A percentile compares a stretch with the other conserved stretches of the same genome.
Conservation (phyloP, 2,888 invertebrate genomes). For the Stictocephala bisonia region DNA sequence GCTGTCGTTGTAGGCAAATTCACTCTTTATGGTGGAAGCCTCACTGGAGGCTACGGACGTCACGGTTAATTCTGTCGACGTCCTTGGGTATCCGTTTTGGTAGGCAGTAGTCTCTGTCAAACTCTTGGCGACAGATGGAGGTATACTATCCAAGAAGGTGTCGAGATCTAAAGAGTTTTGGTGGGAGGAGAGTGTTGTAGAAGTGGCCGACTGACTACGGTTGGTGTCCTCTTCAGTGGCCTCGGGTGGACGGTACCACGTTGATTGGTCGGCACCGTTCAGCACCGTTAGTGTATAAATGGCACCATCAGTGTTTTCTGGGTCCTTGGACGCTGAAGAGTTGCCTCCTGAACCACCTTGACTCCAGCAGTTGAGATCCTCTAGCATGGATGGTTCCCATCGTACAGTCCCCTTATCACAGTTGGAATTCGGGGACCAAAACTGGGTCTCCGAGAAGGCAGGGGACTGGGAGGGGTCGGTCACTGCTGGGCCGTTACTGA, state of each 20-base stretch:
- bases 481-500: slow-evolving; percentile 59
- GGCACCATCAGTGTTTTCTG: slow-evolving; percentile 78
- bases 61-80: slow-evolving; percentile 70
- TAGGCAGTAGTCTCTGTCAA: slow-evolving; percentile 40
- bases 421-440: slow-evolving; percentile 67
- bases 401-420: slow-evolving; percentile 62
- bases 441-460: slow-evolving; percentile 64
- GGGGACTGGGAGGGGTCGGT: slow-evolving; percentile 67
- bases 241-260: slow-evolving; percentile 70
- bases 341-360: slow-evolving; percentile 68
- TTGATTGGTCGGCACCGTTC: slow-evolving; percentile 71
- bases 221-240: slow-evolving; percentile 70
- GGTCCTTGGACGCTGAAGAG: slow-evolving; percentile 54
- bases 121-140: slow-evolving; percentile 59
- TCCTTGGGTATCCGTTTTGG: slow-evolving; percentile 58
- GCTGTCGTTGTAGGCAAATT: slow-evolving; percentile 82
- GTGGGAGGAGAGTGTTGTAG: slow-evolving; percentile 36
- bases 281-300: slow-evolving; percentile 89
- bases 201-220: slow-evolving; percentile 33
- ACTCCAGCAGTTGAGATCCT: slow-evolving; percentile 80
- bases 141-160: slow-evolving; percentile 80
- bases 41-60: slow-evolving; percentile 62
- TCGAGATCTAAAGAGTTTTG: slow-evolving; percentile 72
- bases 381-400: slow-evolving; percentile 79
- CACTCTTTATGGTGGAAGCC: slow-evolving; percentile 61